phyloP scores from a whole-genome alignment of 2,888 invertebrate genomes.

The Griposia aprilina region DNA sequence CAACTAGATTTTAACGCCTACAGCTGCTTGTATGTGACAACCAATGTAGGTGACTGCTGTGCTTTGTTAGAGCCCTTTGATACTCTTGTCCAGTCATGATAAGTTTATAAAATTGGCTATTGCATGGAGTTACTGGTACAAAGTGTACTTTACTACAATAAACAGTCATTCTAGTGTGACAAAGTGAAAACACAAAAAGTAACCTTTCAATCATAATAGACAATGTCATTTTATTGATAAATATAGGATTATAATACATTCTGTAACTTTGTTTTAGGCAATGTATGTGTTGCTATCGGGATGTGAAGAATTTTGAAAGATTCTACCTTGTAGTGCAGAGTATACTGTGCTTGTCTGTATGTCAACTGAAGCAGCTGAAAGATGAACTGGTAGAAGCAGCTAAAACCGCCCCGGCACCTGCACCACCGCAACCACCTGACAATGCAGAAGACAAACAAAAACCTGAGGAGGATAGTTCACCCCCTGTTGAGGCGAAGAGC shows the following conservation, averaged over 20 bases:
- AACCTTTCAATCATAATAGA: constrained; percentile 46
- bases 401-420: constrained; percentile 71
- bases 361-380: constrained; percentile 94
- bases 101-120: constrained; percentile 2
- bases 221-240: constrained; percentile 36
- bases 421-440: constrained; percentile 65
- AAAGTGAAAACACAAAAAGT: constrained; percentile 43
- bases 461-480: constrained; percentile 67
- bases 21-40: constrained; percentile 35
- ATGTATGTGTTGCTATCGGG: constrained; percentile 98
- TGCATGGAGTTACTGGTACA: background rate
- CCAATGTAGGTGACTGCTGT: constrained; percentile 46
- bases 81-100: constrained; percentile 29
- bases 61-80: constrained; percentile 59
- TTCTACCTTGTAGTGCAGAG: constrained; percentile 97
- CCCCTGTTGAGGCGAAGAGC: constrained; percentile 73
- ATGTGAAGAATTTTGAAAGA: constrained; percentile 97
- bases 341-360: constrained; percentile 95
- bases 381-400: constrained; percentile 89
- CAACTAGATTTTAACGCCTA: constrained; percentile 30
- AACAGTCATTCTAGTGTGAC: constrained; percentile 25
- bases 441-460: constrained; percentile 79
- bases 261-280: constrained; percentile 92
- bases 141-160: constrained; percentile 16
- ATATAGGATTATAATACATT: constrained; percentile 31